Evolutionary conservation across 2,113 vertebrate genomes (phyloP), one percentile per base, ranked within the genome.

Genomic region (Mohoua ochrocephala): DNA sequence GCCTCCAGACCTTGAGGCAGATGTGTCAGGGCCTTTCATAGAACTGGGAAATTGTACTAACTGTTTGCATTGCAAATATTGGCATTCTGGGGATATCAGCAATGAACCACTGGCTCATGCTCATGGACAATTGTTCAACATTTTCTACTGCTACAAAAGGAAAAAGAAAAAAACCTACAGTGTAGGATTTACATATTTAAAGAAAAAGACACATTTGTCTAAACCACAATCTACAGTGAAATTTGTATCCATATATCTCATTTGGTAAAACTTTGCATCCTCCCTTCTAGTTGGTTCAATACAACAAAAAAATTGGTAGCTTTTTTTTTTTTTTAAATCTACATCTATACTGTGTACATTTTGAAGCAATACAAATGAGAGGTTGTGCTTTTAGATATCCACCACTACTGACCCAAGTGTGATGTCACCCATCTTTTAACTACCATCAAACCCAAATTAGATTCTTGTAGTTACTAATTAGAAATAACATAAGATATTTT

Each of bases 251-350:
- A 97, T 97, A 93, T 95, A 96, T 97, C 96, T 93, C 96, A 98
- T 98, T 98, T 98, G 97, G 97, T 98, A 97, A 98, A 99, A 98
- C 98, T 98, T 98, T 98, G 98, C 98, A 97, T 98, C 98, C 98
- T 98, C 98, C 98, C 98, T 98, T 98, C 97, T 96, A 93, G 96
- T 95, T 97, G 96, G 89, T 97, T 98, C 91, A 87, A 97, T 97
- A 98, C 97, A 95, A 98, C 97, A 98, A 98, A 98, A 98, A 96
- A 96, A 97, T 98, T 97, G 97, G 96, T 98, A 98, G 95, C 87
- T 97, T 97, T 96, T 87, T 96, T 97, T 96, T 97, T 96, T 97
- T 97, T n/a, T n/a, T n/a, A n/a, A 91, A 93, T 95, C 95, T 97
- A 94, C 98, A 98, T 97, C 98, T 97, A 97, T 97, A 97, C 98